Evolutionary conservation across 2,888 invertebrate genomes (phyloP).

Genomic region (Liposcelis brunnea): DNA sequence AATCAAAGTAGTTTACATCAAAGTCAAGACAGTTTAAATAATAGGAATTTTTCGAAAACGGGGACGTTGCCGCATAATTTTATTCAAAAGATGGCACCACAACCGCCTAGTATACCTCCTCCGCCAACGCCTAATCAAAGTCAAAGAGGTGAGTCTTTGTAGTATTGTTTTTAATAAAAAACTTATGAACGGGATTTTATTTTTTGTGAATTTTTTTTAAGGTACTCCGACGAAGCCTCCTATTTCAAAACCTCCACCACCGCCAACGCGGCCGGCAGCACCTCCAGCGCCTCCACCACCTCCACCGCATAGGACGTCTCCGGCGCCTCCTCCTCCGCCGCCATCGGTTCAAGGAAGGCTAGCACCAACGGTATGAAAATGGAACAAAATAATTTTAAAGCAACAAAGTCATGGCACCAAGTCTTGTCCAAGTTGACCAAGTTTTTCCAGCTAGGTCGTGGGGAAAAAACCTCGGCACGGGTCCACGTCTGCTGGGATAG

Average conservation of each 20-base stretch:
- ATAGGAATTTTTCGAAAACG: slow-evolving; percentile 10
- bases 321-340: slow-evolving; percentile 16
- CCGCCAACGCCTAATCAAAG: slow-evolving; percentile 29
- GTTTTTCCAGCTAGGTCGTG: too few species aligned
- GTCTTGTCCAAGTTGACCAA: too few species aligned
- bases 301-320: slow-evolving; percentile 15
- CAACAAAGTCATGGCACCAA: too few species aligned
- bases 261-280: slow-evolving; percentile 20
- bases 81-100: slow-evolving; percentile 22
- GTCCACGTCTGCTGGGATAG: too few species aligned
- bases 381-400: too few species aligned
- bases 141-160: neutral
- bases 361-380: slow-evolving; percentile 11
- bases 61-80: slow-evolving; percentile 13
- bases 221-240: slow-evolving; percentile 18
- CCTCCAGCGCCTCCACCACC: slow-evolving; percentile 14
- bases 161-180: neutral
- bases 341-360: slow-evolving; percentile 13
- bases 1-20: slow-evolving; percentile 20
- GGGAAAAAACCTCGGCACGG: too few species aligned
- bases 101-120: slow-evolving; percentile 27
- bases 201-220: neutral
- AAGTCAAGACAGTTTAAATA: slow-evolving; percentile 20
- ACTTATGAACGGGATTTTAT: neutral
- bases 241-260: slow-evolving; percentile 22